Evolutionary conservation across 2,888 invertebrate species (phyloP).

Genomic region (Eremobia ochroleuca): DNA sequence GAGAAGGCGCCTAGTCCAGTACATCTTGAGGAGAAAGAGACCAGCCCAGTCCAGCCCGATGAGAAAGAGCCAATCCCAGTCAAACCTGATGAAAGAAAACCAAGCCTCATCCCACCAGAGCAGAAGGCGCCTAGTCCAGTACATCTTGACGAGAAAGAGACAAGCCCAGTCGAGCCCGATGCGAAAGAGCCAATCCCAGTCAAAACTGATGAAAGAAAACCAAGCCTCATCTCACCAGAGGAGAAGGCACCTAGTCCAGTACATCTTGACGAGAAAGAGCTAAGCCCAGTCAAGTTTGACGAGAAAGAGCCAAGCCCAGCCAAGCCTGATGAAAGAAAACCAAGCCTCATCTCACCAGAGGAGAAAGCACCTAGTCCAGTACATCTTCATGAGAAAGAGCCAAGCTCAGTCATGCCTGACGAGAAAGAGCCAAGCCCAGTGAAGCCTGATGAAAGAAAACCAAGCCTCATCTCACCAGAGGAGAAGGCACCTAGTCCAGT

Average conservation of each 20-base stretch:
- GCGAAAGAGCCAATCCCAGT: background rate
- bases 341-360: background rate
- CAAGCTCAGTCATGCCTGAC: background rate
- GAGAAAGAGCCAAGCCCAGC: slow-evolving; percentile 22
- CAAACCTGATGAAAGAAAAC: background rate
- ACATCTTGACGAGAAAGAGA: background rate
- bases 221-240: background rate
- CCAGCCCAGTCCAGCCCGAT: background rate
- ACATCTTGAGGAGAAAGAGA: background rate
- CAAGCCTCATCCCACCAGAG: background rate
- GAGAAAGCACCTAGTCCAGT: background rate
- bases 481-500: no score
- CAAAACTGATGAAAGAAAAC: background rate
- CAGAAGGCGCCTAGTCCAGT: background rate
- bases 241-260: slow-evolving; percentile 38
- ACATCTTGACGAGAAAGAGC: background rate
- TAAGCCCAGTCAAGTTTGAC: slow-evolving; percentile 7
- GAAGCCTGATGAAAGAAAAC: no score
- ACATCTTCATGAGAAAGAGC: background rate
- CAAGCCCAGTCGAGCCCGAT: background rate
- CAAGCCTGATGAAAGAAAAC: background rate
- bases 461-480: no score
- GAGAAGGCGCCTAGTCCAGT: background rate
- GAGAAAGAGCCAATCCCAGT: background rate
- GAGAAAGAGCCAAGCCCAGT: no score